Conservation (phyloP, 2,797 vertebrate genomes). For the Malacoraja senta region DNA sequence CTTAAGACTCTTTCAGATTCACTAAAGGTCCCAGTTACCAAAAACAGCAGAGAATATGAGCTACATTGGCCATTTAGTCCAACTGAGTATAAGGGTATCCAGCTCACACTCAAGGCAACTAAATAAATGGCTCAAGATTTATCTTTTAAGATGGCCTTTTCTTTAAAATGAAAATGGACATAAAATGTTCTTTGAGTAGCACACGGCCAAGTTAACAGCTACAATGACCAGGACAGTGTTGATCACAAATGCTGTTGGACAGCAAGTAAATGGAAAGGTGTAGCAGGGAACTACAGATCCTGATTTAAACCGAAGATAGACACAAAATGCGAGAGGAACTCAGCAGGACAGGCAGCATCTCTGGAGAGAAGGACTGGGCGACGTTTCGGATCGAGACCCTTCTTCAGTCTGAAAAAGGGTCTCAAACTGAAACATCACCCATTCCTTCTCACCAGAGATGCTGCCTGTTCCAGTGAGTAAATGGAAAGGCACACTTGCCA, state of each 20-base stretch:
- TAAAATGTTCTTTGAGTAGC: not conserved
- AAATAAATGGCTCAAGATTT: slow-evolving; percentile 19
- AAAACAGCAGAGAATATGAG: slow-evolving; percentile 58
- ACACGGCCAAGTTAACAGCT: not conserved
- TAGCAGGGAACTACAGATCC: too few relatives aligned
- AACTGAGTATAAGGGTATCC: slow-evolving; percentile 9
- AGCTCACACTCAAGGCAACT: not conserved
- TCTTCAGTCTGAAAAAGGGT: too few relatives aligned
- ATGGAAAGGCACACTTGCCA: not conserved
- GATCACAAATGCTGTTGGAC: slow-evolving; percentile 15
- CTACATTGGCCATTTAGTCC: slow-evolving; percentile 3
- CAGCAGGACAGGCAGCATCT: too few relatives aligned
- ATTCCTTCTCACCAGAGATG: too few relatives aligned
- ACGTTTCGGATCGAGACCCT: too few relatives aligned
- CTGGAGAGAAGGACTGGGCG: too few relatives aligned
- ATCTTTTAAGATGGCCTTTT: slow-evolving; percentile 11
- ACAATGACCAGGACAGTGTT: not conserved
- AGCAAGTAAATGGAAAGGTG: slow-evolving; percentile 8
- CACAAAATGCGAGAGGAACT: too few relatives aligned
- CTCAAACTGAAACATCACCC: too few relatives aligned
- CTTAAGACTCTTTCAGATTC: slow-evolving; percentile 94
- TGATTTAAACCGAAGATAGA: too few relatives aligned
- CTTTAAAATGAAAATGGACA: slow-evolving; percentile 25
- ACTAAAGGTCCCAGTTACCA: slow-evolving; percentile 60
- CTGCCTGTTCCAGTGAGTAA: not conserved